These are phyloP conservation scores for Lordiphosa clarofinis DNA, from an alignment of 1,140 invertebrate genomes.

Conservation along the genomic window DNA sequence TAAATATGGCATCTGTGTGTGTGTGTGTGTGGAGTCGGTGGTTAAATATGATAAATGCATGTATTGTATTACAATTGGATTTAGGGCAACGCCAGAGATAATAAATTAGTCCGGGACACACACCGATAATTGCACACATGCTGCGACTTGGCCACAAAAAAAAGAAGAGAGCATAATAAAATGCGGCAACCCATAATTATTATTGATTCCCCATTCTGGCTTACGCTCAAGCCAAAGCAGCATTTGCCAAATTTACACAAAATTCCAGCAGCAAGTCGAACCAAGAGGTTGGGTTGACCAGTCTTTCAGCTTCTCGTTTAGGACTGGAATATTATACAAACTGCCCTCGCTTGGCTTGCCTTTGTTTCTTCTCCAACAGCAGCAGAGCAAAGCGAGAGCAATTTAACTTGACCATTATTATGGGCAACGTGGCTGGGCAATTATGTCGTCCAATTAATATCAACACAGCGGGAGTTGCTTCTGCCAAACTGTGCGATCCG, in stretches of 20 bases:
- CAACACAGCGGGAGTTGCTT: conserved; percentile 66
- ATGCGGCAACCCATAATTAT: conserved; percentile 59
- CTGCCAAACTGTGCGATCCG: conserved; percentile 6
- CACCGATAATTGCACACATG: conserved; percentile 62
- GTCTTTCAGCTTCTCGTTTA: no score
- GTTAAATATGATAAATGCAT: conserved; percentile 76
- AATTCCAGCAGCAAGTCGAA: conserved; percentile 33
- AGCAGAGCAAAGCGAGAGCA: no score
- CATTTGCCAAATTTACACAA: conserved; percentile 73
- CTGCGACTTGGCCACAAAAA: conserved; percentile 25
- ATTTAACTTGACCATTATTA: conserved; percentile 58
- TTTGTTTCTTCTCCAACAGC: background rate
- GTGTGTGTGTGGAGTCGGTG: conserved; percentile 28
- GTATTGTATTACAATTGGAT: conserved; percentile 75
- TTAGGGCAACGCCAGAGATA: conserved; percentile 68
- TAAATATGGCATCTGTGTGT: conserved; percentile 67
- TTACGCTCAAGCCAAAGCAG: conserved; percentile 10
- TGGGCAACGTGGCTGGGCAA: conserved; percentile 72
- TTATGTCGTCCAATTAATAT: conserved; percentile 80
- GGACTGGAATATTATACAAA: conserved; percentile 52
- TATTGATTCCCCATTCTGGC: conserved; percentile 13
- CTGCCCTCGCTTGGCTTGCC: conserved; percentile 42
- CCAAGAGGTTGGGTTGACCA: conserved; percentile 3
- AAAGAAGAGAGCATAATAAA: background rate
- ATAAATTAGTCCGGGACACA: conserved; percentile 64